phyloP scores from a whole-genome alignment of 2,113 vertebrate species.

The Xerus inauris region DNA sequence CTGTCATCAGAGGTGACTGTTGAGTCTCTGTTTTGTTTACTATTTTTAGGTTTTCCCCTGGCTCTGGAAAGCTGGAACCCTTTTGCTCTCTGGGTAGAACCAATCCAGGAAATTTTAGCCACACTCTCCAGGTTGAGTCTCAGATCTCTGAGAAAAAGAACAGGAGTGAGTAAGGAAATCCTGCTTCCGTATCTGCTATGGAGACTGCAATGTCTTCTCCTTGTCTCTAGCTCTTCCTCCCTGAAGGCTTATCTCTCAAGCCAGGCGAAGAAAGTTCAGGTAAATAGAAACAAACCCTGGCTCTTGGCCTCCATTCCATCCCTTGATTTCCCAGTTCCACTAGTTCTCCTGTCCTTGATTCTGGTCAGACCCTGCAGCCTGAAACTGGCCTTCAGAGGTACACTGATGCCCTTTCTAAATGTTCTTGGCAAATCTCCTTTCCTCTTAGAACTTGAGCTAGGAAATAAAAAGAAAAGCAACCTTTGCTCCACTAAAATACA shows the following conservation, averaged over 20 bases:
- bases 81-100: slow-evolving; percentile 57
- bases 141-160: background rate
- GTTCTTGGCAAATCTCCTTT: background rate
- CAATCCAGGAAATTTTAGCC: slow-evolving; percentile 16
- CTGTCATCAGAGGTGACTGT: slow-evolving; percentile 64
- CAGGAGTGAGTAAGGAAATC: background rate
- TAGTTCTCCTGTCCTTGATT: background rate
- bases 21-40: slow-evolving; percentile 63
- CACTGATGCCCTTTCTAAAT: background rate
- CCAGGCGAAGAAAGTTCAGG: background rate
- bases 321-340: background rate
- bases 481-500: background rate
- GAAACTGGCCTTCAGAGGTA: background rate
- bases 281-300: background rate
- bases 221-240: background rate
- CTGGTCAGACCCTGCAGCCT: background rate
- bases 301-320: background rate
- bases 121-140: background rate
- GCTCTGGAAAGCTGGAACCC: slow-evolving; percentile 35
- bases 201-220: background rate
- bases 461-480: background rate
- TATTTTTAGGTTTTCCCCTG: slow-evolving; percentile 60
- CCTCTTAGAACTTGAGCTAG: background rate
- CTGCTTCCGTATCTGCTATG: background rate
- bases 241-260: background rate